Conservation (phyloP, 1,140 invertebrate species). For the Lepidotrigona ventralis region DNA sequence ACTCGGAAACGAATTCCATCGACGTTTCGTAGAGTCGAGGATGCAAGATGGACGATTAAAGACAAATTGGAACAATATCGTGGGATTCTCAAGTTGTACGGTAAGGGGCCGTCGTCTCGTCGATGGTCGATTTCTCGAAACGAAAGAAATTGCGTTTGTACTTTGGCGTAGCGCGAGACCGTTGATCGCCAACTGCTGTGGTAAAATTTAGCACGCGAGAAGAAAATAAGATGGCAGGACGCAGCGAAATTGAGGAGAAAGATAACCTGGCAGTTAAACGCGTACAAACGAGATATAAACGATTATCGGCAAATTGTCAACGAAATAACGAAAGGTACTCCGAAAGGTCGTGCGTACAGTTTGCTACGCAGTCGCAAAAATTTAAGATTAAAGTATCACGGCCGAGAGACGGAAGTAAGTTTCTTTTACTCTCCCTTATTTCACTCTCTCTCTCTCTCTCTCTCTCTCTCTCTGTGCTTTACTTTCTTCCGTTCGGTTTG, state of each 20-base stretch:
- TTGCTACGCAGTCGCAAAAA: conserved; percentile 80
- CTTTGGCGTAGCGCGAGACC: too few relatives aligned
- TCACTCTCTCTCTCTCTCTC: too few relatives aligned
- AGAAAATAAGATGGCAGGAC: conserved; percentile 81
- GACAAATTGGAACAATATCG: conserved; percentile 84
- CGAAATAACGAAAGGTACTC: conserved; percentile 79
- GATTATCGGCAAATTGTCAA: conserved; percentile 80
- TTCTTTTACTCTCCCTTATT: too few relatives aligned
- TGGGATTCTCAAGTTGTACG: conserved; percentile 82
- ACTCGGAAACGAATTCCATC: conserved; percentile 4
- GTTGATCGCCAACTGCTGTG: conserved; percentile 16
- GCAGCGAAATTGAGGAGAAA: conserved; percentile 80
- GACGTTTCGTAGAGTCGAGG: conserved; percentile 66
- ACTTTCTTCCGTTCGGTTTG: too few relatives aligned
- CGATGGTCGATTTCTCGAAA: not conserved
- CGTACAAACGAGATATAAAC: conserved; percentile 80
- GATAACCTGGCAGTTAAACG: conserved; percentile 80
- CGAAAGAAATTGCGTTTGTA: not conserved
- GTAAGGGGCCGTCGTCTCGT: conserved; percentile 73
- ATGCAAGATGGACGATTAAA: conserved; percentile 82
- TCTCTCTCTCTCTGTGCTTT: too few relatives aligned
- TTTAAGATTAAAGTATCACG: conserved; percentile 79
- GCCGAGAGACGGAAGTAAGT: conserved; percentile 24
- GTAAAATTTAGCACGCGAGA: conserved; percentile 79
- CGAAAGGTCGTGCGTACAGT: conserved; percentile 81